A percentile compares a stretch with the other conserved stretches of the same genome.
Evolutionary conservation across 1,140 invertebrate genomes (phyloP).

Genomic region (Babylonia areolata): DNA sequence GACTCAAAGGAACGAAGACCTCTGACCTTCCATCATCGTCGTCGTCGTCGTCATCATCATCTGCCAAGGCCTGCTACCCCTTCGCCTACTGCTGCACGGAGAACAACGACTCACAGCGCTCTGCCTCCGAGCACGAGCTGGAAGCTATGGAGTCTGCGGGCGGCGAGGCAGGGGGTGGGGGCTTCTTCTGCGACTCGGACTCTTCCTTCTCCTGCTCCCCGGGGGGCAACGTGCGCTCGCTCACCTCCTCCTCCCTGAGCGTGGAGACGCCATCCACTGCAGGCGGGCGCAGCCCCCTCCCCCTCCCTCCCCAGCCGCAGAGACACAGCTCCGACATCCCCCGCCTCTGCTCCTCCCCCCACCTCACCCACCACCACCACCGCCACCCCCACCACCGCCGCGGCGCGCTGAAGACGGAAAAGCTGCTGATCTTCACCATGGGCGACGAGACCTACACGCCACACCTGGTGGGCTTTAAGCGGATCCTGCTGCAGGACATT

Average conservation of each 20-base stretch:
- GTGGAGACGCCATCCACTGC: no score
- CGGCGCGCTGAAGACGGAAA: constrained; percentile 76
- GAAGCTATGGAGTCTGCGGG: neutral
- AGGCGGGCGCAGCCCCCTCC: neutral
- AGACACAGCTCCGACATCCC: constrained; percentile 1
- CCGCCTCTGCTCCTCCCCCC: neutral
- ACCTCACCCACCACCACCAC: neutral
- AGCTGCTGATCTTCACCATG: constrained; percentile 90
- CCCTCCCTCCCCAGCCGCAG: neutral
- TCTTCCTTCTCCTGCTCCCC: neutral
- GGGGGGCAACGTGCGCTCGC: neutral
- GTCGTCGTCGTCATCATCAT: neutral
- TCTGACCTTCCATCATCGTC: neutral
- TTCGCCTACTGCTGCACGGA: neutral
- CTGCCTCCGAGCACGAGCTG: neutral
- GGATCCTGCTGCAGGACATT: constrained; percentile 80
- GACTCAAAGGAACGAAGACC: neutral
- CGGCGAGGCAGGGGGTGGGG: neutral
- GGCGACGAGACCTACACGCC: constrained; percentile 90
- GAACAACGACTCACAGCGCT: neutral
- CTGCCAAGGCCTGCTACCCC: neutral
- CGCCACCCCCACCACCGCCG: neutral
- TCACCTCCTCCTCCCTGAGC: neutral
- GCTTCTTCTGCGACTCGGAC: neutral
- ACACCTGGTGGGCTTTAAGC: constrained; percentile 91